Conservation (phyloP, 2,113 vertebrate species). For the Uria aalge region DNA sequence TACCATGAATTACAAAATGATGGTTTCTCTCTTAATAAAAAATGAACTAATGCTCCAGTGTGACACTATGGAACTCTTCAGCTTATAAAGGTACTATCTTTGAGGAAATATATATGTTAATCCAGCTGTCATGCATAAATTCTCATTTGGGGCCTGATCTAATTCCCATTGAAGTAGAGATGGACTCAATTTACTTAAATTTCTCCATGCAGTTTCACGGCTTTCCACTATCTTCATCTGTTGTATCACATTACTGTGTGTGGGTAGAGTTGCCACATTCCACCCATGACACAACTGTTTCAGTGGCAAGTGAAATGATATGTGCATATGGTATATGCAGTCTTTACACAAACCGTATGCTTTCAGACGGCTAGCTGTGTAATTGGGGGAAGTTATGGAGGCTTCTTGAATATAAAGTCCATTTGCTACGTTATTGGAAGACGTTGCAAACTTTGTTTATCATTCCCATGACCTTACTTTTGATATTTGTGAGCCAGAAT, state of each 20-base stretch:
- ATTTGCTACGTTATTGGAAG: not conserved
- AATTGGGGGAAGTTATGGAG: not conserved
- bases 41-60: slow-evolving; percentile 26
- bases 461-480: not conserved
- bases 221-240: slow-evolving; percentile 63
- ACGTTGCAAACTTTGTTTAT: not conserved
- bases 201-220: slow-evolving; percentile 52
- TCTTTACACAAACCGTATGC: slow-evolving; percentile 55
- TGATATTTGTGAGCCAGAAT: not conserved
- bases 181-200: slow-evolving; percentile 61
- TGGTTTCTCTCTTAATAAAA: slow-evolving; percentile 49
- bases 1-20: slow-evolving; percentile 35
- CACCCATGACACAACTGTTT: slow-evolving; percentile 64
- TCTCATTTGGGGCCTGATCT: slow-evolving; percentile 40
- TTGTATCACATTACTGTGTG: slow-evolving; percentile 60
- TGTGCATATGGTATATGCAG: slow-evolving; percentile 41
- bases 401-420: not conserved
- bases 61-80: slow-evolving; percentile 1
- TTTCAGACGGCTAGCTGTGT: slow-evolving; percentile 1
- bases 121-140: slow-evolving; percentile 56
- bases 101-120: slow-evolving; percentile 59
- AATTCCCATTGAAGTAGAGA: slow-evolving; percentile 45
- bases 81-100: slow-evolving; percentile 38
- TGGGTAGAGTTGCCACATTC: slow-evolving; percentile 69
- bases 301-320: slow-evolving; percentile 55